Percentiles rank a stretch among this genome's conserved stretches.
Evolutionary conservation across 2,888 invertebrate species (phyloP).

Genomic region (Esperia sulphurella): DNA sequence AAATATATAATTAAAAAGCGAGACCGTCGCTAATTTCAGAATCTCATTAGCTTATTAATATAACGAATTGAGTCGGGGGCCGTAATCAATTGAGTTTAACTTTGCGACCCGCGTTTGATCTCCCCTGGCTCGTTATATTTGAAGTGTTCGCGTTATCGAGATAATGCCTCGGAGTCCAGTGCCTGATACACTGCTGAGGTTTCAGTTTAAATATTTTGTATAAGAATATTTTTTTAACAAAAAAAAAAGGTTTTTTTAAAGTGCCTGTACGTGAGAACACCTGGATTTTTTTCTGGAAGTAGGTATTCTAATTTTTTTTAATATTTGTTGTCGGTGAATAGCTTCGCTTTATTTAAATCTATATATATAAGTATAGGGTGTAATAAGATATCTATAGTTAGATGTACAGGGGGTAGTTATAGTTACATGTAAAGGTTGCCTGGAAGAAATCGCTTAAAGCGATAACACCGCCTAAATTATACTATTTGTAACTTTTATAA

Average conservation of each 20-base stretch:
- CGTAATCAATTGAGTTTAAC: not conserved
- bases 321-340: not conserved
- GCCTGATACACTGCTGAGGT: not conserved
- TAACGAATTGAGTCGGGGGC: not conserved
- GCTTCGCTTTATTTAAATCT: too few species aligned
- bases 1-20: not conserved
- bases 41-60: not conserved
- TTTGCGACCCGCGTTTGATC: not conserved
- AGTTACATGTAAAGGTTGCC: too few species aligned
- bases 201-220: not conserved
- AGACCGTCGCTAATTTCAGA: not conserved
- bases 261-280: not conserved
- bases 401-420: too few species aligned
- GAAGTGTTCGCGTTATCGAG: slow-evolving; percentile 3
- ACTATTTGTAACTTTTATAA: too few species aligned
- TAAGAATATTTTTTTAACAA: not conserved
- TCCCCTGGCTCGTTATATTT: not conserved
- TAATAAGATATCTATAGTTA: too few species aligned
- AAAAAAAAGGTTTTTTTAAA: not conserved
- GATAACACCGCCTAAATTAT: too few species aligned
- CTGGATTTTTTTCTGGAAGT: not conserved
- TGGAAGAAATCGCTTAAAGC: too few species aligned
- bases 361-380: too few species aligned
- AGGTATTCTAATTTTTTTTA: not conserved
- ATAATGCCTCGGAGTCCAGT: not conserved